phyloP scores from a whole-genome alignment of 2,113 vertebrate species.

The Raja brachyura region DNA sequence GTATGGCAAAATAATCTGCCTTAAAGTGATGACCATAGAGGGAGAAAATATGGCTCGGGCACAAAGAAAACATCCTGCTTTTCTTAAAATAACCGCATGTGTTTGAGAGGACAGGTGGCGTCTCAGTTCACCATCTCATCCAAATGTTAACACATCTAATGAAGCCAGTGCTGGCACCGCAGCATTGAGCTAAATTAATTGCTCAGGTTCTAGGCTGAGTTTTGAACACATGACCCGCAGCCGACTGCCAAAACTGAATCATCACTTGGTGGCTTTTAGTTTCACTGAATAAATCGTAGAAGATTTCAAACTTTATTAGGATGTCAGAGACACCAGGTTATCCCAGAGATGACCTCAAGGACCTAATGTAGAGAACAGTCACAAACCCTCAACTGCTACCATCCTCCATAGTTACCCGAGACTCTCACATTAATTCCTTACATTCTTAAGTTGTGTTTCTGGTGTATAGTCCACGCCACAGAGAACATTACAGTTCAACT shows the following conservation, averaged over 20 bases:
- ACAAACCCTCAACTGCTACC: neutral
- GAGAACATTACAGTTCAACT: neutral
- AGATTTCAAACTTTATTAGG: neutral
- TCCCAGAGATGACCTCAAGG: neutral
- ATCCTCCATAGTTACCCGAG: neutral
- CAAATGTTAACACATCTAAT: neutral
- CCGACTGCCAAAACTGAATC: neutral
- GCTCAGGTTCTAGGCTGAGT: neutral
- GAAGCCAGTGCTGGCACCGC: neutral
- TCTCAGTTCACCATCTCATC: neutral
- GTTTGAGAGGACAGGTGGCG: neutral
- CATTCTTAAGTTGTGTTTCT: neutral
- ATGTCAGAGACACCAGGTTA: neutral
- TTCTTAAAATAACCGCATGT: neutral
- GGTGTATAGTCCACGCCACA: neutral
- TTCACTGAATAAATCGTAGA: neutral
- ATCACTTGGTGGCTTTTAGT: neutral
- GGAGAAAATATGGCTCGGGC: neutral
- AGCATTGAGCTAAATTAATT: neutral
- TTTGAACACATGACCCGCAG: no score
- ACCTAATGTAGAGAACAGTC: neutral
- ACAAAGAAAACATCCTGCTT: neutral
- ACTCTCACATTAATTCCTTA: no score
- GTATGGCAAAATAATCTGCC: no score
- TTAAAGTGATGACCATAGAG: no score